These are phyloP conservation scores for Ailurus styani DNA, from an alignment of 2,113 vertebrate genomes.

Conservation along the genomic window DNA sequence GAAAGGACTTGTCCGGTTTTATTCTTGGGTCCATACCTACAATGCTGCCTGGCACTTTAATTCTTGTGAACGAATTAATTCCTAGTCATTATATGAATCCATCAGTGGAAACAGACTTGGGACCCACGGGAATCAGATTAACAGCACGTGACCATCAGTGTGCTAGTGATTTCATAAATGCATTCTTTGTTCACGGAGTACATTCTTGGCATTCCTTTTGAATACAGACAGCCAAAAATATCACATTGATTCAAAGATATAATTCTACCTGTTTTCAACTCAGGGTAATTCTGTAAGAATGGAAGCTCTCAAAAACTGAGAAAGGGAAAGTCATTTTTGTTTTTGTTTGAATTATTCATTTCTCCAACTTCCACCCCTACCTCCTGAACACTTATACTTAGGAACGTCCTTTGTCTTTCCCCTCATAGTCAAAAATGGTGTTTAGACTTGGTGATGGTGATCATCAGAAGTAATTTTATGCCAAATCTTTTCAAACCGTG, in stretches of 20 bases:
- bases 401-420: not conserved
- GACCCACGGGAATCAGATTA: not conserved
- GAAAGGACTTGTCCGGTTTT: not conserved
- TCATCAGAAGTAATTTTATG: not conserved
- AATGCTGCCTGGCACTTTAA: not conserved
- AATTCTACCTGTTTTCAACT: conserved; percentile 4
- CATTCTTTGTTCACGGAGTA: not conserved
- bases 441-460: not conserved
- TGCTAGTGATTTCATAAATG: not conserved
- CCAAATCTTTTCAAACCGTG: not conserved
- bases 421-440: not conserved
- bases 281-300: not conserved
- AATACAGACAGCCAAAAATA: not conserved
- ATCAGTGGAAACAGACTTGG: not conserved
- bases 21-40: not conserved
- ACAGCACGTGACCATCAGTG: not conserved
- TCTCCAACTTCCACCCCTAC: not conserved
- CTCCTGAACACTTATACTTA: not conserved
- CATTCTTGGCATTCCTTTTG: not conserved
- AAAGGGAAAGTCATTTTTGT: not conserved
- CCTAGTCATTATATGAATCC: not conserved
- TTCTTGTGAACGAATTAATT: not conserved
- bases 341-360: not conserved
- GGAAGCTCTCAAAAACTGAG: not conserved
- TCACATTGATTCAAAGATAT: not conserved